Percentiles rank a stretch among this genome's conserved stretches.
These are phyloP conservation scores for Elaphurus davidianus DNA, from an alignment of 2,113 vertebrate species.

Conservation along the genomic window DNA sequence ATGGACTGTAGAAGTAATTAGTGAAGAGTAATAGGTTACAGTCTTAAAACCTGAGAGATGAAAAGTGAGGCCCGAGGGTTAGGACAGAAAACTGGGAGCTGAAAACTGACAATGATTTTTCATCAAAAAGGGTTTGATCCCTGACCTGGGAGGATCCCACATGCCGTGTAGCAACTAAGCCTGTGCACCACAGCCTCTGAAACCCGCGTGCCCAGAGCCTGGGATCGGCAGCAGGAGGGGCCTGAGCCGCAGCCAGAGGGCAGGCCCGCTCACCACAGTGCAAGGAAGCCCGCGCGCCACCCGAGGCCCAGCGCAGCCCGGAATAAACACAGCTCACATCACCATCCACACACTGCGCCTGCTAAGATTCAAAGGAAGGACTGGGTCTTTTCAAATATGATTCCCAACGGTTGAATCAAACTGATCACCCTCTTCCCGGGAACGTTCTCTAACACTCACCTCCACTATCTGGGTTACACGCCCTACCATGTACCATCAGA, in stretches of 20 bases:
- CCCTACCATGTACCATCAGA: neutral
- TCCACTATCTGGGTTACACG: accelerated
- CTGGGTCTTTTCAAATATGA: neutral
- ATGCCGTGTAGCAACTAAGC: accelerated
- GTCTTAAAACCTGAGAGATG: neutral
- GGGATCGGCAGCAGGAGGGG: neutral
- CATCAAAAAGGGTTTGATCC: neutral
- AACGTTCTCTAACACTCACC: neutral
- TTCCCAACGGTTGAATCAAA: neutral
- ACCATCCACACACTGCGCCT: no score
- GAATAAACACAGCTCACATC: accelerated
- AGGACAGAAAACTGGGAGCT: neutral
- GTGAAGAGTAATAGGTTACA: neutral
- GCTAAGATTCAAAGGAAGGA: neutral
- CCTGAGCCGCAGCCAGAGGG: accelerated
- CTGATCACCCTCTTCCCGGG: neutral
- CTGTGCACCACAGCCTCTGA: neutral
- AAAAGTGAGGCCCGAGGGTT: neutral
- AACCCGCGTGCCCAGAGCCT: accelerated
- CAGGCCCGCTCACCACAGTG: neutral
- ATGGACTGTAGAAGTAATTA: neutral
- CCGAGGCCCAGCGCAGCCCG: neutral
- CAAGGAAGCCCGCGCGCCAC: accelerated
- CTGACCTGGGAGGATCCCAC: neutral
- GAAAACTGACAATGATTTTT: neutral